Evolutionary conservation across 2,888 invertebrate genomes (phyloP), one percentile per base, ranked within the genome.

Genomic region (Hirtodrosophila histrioides): DNA sequence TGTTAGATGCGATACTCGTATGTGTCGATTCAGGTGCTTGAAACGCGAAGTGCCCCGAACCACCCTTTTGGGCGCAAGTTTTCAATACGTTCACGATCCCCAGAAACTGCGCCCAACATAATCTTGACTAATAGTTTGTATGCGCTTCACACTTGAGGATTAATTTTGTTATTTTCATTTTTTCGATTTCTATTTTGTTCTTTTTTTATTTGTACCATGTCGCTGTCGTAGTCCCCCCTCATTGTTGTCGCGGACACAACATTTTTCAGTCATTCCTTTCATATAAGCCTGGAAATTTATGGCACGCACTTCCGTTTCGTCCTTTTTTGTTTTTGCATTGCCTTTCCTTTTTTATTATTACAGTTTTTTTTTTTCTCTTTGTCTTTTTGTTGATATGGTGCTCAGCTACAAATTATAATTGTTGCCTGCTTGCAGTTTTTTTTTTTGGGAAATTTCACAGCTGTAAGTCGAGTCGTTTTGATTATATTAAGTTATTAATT

Each of bases 71-170:
- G 44, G 40, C 41, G 27, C 65, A 53, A 45, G 50, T 45, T 51
- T 64, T 65, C 24, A 48, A 36, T 36, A 36, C 36, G 56, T 60
- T 50, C 10, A 11, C 27, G 49, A 37, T 43, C 49, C 64, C 60
- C 64, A 33, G 46, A 54, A 24, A 51, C 67, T 71, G 71, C 44
- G 61, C 68, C 71, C 73, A 63, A 72, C 72, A 64, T 88, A 89
- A 89, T 89, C 89, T 87, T 89, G 89, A 88, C 90, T 89, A 89
- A 89, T 89, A 88, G 84, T 85, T 78, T 84, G 85, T 86, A 70
- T 81, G 86, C 77, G 85, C 82, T 84, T 84, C 86, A 84, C 86
- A 84, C 84, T 84, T 84, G 73, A 81, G 84, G 84, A 84, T 84
- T 84, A 84, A 86, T 71, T 79, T 72, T 81, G 78, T 75, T 80